phyloP scores from a whole-genome alignment of 2,888 invertebrate species.

The Buathra laborator region DNA sequence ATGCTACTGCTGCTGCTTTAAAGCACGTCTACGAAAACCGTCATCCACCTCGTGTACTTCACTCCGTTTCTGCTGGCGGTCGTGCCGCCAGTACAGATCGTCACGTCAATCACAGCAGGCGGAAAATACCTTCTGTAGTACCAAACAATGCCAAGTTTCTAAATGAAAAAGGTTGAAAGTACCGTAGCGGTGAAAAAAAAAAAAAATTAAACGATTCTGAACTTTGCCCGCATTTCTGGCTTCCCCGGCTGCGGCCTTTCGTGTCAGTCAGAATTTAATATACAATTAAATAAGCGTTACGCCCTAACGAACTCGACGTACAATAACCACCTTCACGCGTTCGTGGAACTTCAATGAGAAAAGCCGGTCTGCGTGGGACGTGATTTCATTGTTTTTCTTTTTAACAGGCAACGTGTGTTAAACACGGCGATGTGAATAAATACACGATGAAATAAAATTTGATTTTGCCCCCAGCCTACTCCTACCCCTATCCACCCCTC shows the following conservation, averaged over 20 bases:
- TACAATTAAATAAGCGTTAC: conserved; percentile 27
- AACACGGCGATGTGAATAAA: neutral
- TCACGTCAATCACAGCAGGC: conserved; percentile 55
- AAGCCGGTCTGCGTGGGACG: neutral
- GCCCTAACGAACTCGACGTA: neutral
- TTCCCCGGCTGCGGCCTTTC: neutral
- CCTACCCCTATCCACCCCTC: too few relatives aligned
- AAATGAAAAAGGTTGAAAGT: conserved; percentile 11
- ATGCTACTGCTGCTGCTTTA: conserved; percentile 38
- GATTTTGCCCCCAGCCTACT: neutral
- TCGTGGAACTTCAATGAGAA: neutral
- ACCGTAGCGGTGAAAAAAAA: conserved; percentile 24
- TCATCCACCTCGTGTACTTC: conserved; percentile 34
- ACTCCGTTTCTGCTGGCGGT: neutral
- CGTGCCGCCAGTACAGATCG: conserved; percentile 6
- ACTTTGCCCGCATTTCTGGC: conserved; percentile 14
- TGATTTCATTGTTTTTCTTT: too few relatives aligned
- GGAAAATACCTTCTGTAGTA: conserved; percentile 23
- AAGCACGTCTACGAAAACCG: conserved; percentile 42
- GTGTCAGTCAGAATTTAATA: neutral
- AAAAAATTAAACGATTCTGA: conserved; percentile 37
- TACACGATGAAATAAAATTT: neutral
- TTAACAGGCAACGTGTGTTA: too few relatives aligned
- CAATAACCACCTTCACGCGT: neutral
- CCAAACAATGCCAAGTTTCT: conserved; percentile 32